A percentile compares a stretch with the other conserved stretches of the same genome.
These are phyloP conservation scores for Loripinus fragilis DNA, from an alignment of 2,888 invertebrate species.

Conservation along the genomic window DNA sequence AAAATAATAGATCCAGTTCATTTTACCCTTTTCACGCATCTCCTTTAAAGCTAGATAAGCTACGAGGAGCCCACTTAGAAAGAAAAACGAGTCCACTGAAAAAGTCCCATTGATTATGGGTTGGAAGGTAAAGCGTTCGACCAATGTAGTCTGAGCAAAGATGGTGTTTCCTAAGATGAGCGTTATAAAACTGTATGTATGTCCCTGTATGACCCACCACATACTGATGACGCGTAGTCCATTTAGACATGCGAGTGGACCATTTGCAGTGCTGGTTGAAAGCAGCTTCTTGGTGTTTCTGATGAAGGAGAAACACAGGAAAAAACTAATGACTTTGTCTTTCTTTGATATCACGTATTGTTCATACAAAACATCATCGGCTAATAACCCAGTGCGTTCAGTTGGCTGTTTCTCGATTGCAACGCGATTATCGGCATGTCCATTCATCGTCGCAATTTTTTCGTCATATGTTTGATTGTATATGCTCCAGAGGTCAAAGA, in stretches of 20 bases:
- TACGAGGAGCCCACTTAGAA: conserved; percentile 66
- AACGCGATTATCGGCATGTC: neutral
- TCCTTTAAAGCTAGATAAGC: conserved; percentile 46
- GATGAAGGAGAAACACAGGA: conserved; percentile 55
- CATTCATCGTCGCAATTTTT: neutral
- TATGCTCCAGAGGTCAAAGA: neutral
- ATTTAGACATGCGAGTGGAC: conserved; percentile 87
- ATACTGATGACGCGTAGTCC: conserved; percentile 85
- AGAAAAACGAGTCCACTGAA: conserved; percentile 79
- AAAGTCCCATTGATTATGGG: conserved; percentile 73
- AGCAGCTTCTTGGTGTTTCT: conserved; percentile 60
- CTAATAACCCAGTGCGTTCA: neutral
- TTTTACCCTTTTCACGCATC: conserved; percentile 31
- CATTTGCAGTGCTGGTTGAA: conserved; percentile 51
- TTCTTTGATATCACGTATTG: neutral
- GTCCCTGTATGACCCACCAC: conserved; percentile 76
- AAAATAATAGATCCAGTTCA: conserved; percentile 53
- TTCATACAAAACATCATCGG: neutral
- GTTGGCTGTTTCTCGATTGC: neutral
- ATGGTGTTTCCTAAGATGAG: conserved; percentile 47
- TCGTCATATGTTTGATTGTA: neutral
- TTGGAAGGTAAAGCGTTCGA: conserved; percentile 64
- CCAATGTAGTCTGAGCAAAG: conserved; percentile 9
- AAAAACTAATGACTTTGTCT: neutral
- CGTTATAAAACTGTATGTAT: conserved; percentile 57